Conservation (phyloP, 2,113 vertebrate species). For the Orthonyx spaldingii region DNA sequence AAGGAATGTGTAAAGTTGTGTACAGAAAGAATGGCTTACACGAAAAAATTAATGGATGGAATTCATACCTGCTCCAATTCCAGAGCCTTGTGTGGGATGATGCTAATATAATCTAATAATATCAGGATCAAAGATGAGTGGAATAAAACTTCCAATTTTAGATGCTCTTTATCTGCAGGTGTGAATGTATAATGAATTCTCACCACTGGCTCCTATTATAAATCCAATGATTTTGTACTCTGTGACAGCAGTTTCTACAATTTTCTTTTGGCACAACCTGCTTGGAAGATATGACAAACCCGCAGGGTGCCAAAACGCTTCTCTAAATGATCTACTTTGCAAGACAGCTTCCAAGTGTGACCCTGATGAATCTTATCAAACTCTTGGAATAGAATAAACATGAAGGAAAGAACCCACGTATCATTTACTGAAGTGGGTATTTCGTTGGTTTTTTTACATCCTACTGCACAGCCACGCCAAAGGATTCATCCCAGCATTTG, state of each 20-base stretch:
- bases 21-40: not conserved
- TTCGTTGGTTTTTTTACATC: not conserved
- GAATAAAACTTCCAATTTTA: conserved; percentile 60
- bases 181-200: conserved; percentile 62
- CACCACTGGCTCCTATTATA: conserved; percentile 39
- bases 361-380: conserved; percentile 41
- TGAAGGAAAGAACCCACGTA: not conserved
- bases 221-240: conserved; percentile 42
- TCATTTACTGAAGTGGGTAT: not conserved
- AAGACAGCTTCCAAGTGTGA: conserved; percentile 46
- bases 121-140: conserved; percentile 59
- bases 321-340: conserved; percentile 41
- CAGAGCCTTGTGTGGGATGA: conserved; percentile 30
- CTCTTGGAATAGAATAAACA: conserved; percentile 24
- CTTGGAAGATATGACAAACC: conserved; percentile 16
- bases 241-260: conserved; percentile 38
- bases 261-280: conserved; percentile 52
- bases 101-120: conserved; percentile 56
- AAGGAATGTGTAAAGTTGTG: not conserved
- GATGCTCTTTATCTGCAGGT: conserved; percentile 64
- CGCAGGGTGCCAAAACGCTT: conserved; percentile 24
- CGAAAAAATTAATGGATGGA: not conserved
- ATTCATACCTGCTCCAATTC: not conserved
- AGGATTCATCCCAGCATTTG: not conserved
- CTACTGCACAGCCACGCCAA: not conserved